phyloP scores from a whole-genome alignment of 2,113 vertebrate genomes.

The Ptilorrhoa leucosticta region DNA sequence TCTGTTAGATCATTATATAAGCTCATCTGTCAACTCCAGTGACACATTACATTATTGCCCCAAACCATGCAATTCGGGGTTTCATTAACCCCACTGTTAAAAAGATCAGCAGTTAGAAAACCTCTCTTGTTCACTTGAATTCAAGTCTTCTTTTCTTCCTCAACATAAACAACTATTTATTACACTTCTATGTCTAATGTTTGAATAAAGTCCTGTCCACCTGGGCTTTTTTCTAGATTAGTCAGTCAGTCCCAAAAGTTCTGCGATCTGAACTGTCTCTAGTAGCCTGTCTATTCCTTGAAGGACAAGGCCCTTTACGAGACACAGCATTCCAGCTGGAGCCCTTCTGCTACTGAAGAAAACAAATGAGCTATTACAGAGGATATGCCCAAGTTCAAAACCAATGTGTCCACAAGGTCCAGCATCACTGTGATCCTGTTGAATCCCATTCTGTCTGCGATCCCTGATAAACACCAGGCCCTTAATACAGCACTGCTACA shows the following conservation, averaged over 20 bases:
- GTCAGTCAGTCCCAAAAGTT: background rate
- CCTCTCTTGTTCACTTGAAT: background rate
- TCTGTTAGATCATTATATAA: background rate
- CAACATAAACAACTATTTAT: background rate
- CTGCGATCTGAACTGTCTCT: background rate
- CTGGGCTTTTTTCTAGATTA: background rate
- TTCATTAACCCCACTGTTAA: background rate
- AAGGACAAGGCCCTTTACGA: background rate
- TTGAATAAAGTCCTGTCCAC: background rate
- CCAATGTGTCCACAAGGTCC: background rate
- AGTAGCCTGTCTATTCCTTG: background rate
- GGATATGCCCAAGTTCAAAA: background rate
- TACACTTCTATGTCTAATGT: background rate
- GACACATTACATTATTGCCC: background rate
- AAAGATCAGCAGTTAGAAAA: background rate
- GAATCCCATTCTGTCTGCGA: background rate
- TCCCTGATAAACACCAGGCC: background rate
- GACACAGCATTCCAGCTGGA: background rate
- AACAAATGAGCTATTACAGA: background rate
- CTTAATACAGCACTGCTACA: background rate
- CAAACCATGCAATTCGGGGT: background rate
- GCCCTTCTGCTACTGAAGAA: background rate
- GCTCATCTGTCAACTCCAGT: background rate
- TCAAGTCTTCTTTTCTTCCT: background rate
- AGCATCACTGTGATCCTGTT: background rate